Conservation (phyloP, 2,888 invertebrate species). For the Drosophila paramelanica region DNA sequence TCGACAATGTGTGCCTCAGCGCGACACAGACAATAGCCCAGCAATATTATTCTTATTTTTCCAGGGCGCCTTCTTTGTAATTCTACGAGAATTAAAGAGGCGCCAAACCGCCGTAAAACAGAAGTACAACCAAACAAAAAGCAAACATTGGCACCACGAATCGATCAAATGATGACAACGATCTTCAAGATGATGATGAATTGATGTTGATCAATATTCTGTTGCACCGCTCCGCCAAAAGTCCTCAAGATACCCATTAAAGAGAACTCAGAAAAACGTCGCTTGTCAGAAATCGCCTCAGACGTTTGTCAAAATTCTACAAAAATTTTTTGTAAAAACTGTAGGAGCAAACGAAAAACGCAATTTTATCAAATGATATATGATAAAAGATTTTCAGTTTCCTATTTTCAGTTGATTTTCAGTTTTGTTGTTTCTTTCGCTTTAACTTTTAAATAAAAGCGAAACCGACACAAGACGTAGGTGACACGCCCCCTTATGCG, state of each 20-base stretch:
- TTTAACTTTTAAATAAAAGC: constrained; percentile 51
- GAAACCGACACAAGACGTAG: constrained; percentile 45
- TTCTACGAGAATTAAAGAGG: constrained; percentile 73
- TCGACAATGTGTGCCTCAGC: constrained; percentile 50
- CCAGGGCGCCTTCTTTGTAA: constrained; percentile 64
- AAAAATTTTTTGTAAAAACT: constrained; percentile 73
- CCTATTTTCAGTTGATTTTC: constrained; percentile 29
- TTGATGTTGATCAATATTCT: constrained; percentile 16
- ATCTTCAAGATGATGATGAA: constrained; percentile 9
- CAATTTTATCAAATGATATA: constrained; percentile 72
- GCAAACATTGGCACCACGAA: constrained; percentile 61
- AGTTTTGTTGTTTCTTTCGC: constrained; percentile 57
- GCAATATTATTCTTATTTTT: constrained; percentile 76
- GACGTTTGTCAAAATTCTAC: constrained; percentile 75
- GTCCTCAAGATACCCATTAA: not conserved
- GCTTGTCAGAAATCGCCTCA: constrained; percentile 61
- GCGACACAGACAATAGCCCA: constrained; percentile 81
- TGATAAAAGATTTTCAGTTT: constrained; percentile 44
- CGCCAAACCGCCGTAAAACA: constrained; percentile 66
- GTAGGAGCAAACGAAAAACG: constrained; percentile 84
- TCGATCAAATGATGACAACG: constrained; percentile 33
- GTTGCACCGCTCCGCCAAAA: constrained; percentile 19
- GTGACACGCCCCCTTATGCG: constrained; percentile 34
- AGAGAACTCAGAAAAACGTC: not conserved
- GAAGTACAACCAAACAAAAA: constrained; percentile 71